Evolutionary conservation across 2,113 vertebrate species (phyloP), one percentile per base, ranked within the genome.

Genomic region (Rhynchomys soricoides): DNA sequence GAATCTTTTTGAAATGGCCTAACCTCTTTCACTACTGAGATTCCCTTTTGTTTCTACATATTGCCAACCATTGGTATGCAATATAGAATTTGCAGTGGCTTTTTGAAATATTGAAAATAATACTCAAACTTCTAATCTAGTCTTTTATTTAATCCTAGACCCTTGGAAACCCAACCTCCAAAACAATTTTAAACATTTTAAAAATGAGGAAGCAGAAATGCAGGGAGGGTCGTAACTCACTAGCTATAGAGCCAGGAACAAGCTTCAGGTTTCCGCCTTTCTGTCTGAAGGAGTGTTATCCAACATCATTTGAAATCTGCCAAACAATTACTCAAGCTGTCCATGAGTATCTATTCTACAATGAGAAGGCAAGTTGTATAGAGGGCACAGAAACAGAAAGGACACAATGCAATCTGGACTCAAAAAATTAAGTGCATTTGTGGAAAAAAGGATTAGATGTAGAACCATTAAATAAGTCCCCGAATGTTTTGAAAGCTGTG

Each of bases 21-120:
- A 88, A 92, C 26, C 3, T 4, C 87, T 97, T 88, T 90, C 9
- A 75, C 45, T 83, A 71, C 40, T 70, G 37, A 96, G 52, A 31
- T 83, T 94, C 22, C 74, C 81, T 92, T 87, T 90, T 79, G 62
- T 93, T 95, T 90, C 13, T 93, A 10, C 31, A 52, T 9, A 37
- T 17, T 29, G 21, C n/a, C 19, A 37, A 78, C 88, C 24, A 96
- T 34, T 93, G 48, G 87, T 86, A 68, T 59, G 13, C 90, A 97
- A 89, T 96, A 22, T 90, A 59, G 92, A 93, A 90, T 77, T 96
- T 79, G 31, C 55, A 40, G 48, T 87, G 57, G 31, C 57, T 90
- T 94, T 93, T 95, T 93, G 55, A 94, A 96, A 94, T 91, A 78
- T 48, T 90, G 40, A 97, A 94, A 96, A 86, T 87, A 96, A 94